Evolutionary conservation across 2,113 vertebrate genomes (phyloP).

Genomic region (Corvus cornix): DNA sequence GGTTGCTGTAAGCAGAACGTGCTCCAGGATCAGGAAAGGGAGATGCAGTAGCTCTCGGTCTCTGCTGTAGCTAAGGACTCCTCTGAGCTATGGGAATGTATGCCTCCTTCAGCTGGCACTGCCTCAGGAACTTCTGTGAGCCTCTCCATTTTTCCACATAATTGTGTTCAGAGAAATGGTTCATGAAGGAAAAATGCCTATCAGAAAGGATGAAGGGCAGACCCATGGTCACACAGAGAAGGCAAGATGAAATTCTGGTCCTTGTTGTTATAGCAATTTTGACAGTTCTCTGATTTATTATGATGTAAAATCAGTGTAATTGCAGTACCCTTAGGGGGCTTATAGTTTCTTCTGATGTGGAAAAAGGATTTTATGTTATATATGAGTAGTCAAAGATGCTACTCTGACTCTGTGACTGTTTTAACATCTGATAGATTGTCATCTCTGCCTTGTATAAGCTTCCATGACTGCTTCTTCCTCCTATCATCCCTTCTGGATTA

Average conservation of each 20-base stretch:
- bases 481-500: background rate
- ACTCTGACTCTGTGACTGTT: background rate
- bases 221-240: accelerated
- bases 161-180: background rate
- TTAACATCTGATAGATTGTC: background rate
- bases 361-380: background rate
- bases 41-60: background rate
- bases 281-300: background rate
- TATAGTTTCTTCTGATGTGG: background rate
- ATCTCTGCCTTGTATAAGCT: background rate
- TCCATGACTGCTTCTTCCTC: background rate
- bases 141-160: background rate
- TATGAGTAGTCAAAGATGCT: background rate
- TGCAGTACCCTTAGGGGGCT: background rate
- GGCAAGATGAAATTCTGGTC: background rate
- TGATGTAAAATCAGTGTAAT: background rate
- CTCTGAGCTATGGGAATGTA: background rate
- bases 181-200: background rate
- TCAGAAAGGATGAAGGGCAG: background rate
- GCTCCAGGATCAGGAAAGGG: background rate
- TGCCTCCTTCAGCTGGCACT: background rate
- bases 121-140: background rate
- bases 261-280: background rate
- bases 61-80: background rate
- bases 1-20: background rate